Evolutionary conservation across 2,113 vertebrate species (phyloP), one percentile per base, ranked within the genome.

Genomic region (Caloenas nicobarica): DNA sequence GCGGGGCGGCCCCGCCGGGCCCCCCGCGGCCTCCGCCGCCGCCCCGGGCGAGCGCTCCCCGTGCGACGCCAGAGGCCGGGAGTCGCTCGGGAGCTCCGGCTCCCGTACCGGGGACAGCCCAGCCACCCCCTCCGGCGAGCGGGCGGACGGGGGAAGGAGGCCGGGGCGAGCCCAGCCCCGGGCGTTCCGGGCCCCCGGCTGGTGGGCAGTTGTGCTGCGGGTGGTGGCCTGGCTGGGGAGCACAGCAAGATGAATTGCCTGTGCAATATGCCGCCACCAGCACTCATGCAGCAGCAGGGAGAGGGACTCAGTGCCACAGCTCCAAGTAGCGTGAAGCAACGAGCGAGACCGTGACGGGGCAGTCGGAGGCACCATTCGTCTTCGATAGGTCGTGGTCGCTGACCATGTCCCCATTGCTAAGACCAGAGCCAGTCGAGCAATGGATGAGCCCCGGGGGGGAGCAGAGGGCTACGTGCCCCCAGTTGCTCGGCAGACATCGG

Each of bases 1-100:
- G 91, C 23, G 84, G 94, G 94, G 94, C 84, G 69, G 91, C 91
- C 94, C 73, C 72, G 46, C 78, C 24, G 38, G 18, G 64, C 51
- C 73, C 81, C 87, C 76, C 51, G 53, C 60, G 22, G 58, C 82
- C 58, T 56, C 40, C 53, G 38, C 40, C 56, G 26, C 40, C 36
- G 9, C 15, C 17, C 16, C 16, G 28, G 38, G 42, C 11, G 48
- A 16, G 76, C 44, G 9, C 57, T 44, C 16, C 15, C 60, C 42
- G 13, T 10, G 34, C 26, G 64, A 38, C 42, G 34, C 26, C 61
- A 5, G 36, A 46, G 25, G 4, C 60, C 29, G 51, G 12, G 25
- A 57, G 14, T 16, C 17, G 48, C 11, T n/a, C 18, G 13, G 42
- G 6, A 26, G 50, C 8, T 11, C 33, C 9, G 22, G 38, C 24